Conservation (phyloP, 2,888 invertebrate species). For the Ernsta delagoae region DNA sequence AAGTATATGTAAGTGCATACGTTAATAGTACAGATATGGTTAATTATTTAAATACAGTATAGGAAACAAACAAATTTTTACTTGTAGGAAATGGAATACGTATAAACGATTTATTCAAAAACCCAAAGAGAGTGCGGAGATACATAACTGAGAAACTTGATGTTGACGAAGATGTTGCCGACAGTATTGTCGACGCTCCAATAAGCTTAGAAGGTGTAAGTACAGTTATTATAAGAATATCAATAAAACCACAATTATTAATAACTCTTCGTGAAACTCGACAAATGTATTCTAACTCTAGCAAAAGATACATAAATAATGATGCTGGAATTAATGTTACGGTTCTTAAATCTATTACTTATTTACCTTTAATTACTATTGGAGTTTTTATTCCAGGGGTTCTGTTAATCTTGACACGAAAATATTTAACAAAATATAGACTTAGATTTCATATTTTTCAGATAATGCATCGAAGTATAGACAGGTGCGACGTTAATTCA, state of each 20-base stretch:
- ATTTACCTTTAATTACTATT: no score
- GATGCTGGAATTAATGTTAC: no score
- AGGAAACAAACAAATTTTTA: not conserved
- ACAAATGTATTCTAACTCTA: not conserved
- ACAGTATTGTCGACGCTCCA: slow-evolving; percentile 73
- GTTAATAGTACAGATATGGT: not conserved
- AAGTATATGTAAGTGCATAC: no score
- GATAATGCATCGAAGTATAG: slow-evolving; percentile 62
- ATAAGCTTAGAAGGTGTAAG: slow-evolving; percentile 83
- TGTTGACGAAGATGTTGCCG: slow-evolving; percentile 61
- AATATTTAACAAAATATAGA: no score
- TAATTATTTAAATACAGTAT: not conserved
- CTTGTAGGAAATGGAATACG: slow-evolving; percentile 79
- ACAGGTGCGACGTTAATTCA: slow-evolving; percentile 59
- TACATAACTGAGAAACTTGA: slow-evolving; percentile 64
- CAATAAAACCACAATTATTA: no score
- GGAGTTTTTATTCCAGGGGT: no score
- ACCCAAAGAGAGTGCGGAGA: slow-evolving; percentile 69
- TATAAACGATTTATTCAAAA: slow-evolving; percentile 77
- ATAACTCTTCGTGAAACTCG: not conserved
- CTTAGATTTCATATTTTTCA: slow-evolving; percentile 48
- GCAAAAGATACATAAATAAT: not conserved
- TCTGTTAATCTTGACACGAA: no score
- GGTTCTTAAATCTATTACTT: no score
- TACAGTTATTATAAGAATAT: slow-evolving; percentile 38